Base-by-base conservation (phyloP, 2,113 vertebrate genomes). In the Zootoca vivipara region DNA sequence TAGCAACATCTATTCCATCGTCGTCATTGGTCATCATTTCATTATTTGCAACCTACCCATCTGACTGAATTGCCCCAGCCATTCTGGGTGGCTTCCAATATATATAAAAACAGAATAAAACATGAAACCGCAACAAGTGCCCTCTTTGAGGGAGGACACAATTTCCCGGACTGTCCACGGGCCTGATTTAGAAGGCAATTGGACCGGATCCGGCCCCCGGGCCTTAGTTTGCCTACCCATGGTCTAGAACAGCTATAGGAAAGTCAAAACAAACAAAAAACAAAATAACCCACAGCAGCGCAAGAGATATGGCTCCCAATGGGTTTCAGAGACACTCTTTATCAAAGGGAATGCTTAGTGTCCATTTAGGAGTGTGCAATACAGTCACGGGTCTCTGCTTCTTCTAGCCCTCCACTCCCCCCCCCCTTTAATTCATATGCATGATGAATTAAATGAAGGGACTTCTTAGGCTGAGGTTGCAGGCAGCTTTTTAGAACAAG, bases 81-180 rank as follows among this genome's bases (percentile, higher is more conserved):
- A 46, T 9, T 46, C 46, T 10, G 46, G 46, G 46, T 10, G 46
- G 46, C 9, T 52, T 52, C 46, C 46, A 52, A 52, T 9, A 52
- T 52, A 52, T 52, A 52, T 52, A 52, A 52, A 52, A 52, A 52
- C 46, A 52, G 10, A 52, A 52, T 3, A 52, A 52, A 38, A 38
- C 38, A 38, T 38, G n/a, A n/a, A n/a, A n/a, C n/a, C n/a, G n/a
- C n/a, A n/a, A n/a, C n/a, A n/a, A n/a, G n/a, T n/a, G n/a, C n/a
- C n/a, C n/a, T n/a, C n/a, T n/a, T n/a, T n/a, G n/a, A n/a, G n/a
- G n/a, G n/a, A n/a, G n/a, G n/a, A n/a, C n/a, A n/a, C n/a, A n/a
- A n/a, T n/a, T n/a, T n/a, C 46, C 10, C 10, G 2, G 10, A 52
- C 46, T 9, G 2, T 52, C 46, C 2, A 0, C 0, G 46, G 46